phyloP scores from a whole-genome alignment of 2,888 invertebrate species.

The Drosophila sordidula region DNA sequence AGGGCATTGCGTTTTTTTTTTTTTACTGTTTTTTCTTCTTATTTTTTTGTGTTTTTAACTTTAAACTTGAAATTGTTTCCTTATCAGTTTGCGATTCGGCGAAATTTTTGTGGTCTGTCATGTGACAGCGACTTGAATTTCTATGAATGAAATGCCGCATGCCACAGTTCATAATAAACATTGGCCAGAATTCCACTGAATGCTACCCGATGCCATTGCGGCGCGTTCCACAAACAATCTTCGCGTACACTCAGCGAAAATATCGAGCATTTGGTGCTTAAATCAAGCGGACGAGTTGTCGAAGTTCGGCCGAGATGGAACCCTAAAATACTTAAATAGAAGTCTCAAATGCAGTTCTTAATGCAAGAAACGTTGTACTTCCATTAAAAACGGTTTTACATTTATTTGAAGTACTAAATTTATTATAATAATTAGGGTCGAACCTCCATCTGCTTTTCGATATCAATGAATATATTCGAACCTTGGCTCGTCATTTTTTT shows the following conservation, averaged over 20 bases:
- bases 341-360: no score
- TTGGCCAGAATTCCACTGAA: slow-evolving; percentile 55
- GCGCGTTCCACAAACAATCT: slow-evolving; percentile 38
- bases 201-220: slow-evolving; percentile 62
- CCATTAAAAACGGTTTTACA: no score
- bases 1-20: slow-evolving; percentile 1
- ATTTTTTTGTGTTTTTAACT: slow-evolving; percentile 28
- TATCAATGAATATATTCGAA: no score
- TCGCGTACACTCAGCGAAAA: background rate
- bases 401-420: no score
- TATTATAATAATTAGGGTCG: no score
- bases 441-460: no score
- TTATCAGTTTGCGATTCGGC: slow-evolving; percentile 56
- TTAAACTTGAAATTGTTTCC: slow-evolving; percentile 40
- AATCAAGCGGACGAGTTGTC: no score
- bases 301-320: no score
- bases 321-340: no score
- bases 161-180: slow-evolving; percentile 42
- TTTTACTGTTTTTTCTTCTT: slow-evolving; percentile 30
- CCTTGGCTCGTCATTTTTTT: no score
- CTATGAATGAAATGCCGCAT: slow-evolving; percentile 74
- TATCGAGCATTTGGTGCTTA: no score
- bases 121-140: slow-evolving; percentile 46
- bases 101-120: slow-evolving; percentile 37
- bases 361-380: no score